These are phyloP conservation scores for Timema podura DNA, from an alignment of 2,888 invertebrate genomes.

Conservation along the genomic window DNA sequence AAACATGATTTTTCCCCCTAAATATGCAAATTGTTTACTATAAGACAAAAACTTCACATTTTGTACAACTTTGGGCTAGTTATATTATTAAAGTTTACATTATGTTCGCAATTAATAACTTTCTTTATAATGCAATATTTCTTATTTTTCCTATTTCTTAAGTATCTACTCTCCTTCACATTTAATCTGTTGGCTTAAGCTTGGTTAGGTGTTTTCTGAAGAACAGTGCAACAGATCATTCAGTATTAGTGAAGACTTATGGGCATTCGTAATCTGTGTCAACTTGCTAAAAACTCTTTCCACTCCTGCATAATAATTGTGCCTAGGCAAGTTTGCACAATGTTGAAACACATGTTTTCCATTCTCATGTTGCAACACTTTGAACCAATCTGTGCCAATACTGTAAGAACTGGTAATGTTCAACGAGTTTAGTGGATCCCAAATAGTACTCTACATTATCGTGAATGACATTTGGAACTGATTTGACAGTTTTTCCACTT, in stretches of 20 bases:
- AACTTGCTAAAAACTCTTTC: conserved; percentile 12
- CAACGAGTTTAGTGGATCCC: neutral
- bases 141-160: neutral
- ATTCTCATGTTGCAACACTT: neutral
- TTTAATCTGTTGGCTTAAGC: conserved; percentile 4
- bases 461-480: conserved; percentile 1
- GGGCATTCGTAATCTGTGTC: conserved; percentile 8
- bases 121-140: no score
- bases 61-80: no score
- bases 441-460: neutral
- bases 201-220: neutral
- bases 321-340: conserved; percentile 12
- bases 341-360: neutral
- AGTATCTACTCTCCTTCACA: conserved; percentile 11
- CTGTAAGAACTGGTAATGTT: no score
- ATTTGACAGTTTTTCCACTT: neutral
- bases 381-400: neutral
- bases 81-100: no score
- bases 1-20: no score
- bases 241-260: conserved; percentile 6
- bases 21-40: no score
- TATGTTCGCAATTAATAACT: no score
- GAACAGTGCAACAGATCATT: neutral
- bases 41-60: no score
- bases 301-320: conserved; percentile 6